Conservation (phyloP, 2,797 vertebrate species). For the Acanthopagrus latus region DNA sequence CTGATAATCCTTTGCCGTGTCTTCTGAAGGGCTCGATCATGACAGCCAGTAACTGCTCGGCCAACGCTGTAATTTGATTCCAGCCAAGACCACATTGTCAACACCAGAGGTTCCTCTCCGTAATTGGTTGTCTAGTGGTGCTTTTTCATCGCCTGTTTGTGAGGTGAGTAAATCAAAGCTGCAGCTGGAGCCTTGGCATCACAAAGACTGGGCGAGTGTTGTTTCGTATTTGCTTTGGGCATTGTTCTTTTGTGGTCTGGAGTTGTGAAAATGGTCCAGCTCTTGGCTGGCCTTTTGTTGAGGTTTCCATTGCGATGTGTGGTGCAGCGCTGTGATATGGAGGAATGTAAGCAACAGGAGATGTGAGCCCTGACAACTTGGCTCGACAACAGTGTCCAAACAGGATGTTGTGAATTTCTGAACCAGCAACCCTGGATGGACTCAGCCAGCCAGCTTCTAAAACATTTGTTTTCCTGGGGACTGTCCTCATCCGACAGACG, state of each 20-base stretch:
- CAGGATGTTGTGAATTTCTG: conserved; percentile 28
- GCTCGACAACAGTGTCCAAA: neutral
- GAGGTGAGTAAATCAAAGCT: conserved; percentile 28
- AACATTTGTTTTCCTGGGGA: conserved; percentile 20
- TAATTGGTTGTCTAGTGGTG: conserved; percentile 44
- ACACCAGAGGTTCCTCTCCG: conserved; percentile 22
- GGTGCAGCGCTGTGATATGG: conserved; percentile 16
- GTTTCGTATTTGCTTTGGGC: conserved; percentile 13
- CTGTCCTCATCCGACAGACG: neutral
- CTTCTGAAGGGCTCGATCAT: conserved; percentile 43
- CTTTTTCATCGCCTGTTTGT: conserved; percentile 12
- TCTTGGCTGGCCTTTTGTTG: conserved; percentile 11
- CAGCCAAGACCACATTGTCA: conserved; percentile 56
- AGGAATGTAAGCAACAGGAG: conserved; percentile 12
- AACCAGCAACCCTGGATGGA: conserved; percentile 4
- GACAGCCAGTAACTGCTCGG: conserved; percentile 37
- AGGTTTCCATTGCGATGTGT: conserved; percentile 21
- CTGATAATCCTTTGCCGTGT: conserved; percentile 57
- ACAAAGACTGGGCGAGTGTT: neutral
- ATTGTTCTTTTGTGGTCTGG: conserved; percentile 16
- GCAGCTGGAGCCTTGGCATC: neutral
- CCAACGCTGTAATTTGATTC: conserved; percentile 56
- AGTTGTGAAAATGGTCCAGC: conserved; percentile 4
- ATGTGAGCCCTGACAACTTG: conserved; percentile 1
- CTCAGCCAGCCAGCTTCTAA: neutral